Conservation (phyloP, 2,888 invertebrate genomes). For the Calliphora vomitoria region DNA sequence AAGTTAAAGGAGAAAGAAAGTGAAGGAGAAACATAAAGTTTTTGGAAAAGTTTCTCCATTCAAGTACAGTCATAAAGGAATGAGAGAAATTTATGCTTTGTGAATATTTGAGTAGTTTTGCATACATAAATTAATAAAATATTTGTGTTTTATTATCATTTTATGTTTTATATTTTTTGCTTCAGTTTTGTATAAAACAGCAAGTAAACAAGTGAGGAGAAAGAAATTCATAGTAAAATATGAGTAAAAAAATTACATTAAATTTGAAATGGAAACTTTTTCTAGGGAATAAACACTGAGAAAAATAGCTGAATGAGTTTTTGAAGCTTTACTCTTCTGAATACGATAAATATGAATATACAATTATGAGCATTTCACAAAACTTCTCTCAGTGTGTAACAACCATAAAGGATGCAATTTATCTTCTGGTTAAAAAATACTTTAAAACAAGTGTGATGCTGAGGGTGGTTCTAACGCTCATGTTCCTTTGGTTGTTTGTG, state of each 20-base stretch:
- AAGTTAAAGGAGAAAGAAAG: constrained; percentile 30
- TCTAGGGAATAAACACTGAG: constrained; percentile 1
- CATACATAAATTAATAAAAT: constrained; percentile 73
- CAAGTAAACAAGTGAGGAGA: constrained; percentile 27
- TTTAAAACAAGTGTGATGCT: constrained; percentile 3
- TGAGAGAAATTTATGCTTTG: constrained; percentile 63
- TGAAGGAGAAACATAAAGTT: constrained; percentile 34
- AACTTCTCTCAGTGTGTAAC: constrained; percentile 18
- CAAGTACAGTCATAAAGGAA: constrained; percentile 5
- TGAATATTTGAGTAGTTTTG: constrained; percentile 71
- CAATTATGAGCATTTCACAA: too few relatives aligned
- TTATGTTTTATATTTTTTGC: constrained; percentile 8
- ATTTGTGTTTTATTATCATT: constrained; percentile 72
- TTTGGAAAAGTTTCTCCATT: constrained; percentile 62
- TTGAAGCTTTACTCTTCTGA: background rate
- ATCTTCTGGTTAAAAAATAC: constrained; percentile 31
- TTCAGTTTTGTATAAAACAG: constrained; percentile 12
- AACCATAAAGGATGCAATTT: constrained; percentile 38
- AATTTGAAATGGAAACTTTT: constrained; percentile 12
- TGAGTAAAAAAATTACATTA: background rate
- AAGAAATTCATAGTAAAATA: constrained; percentile 4
- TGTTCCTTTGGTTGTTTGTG: background rate
- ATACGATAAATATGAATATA: too few relatives aligned
- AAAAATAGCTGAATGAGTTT: constrained; percentile 12
- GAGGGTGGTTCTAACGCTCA: constrained; percentile 14